These are phyloP conservation scores for Drosophila melanogaster DNA, from an alignment of 1,140 invertebrate genomes.

Conservation along the genomic window Release_6_plus_ISO1_MT NT_033779.5:5320501-5321000, in stretches of 20 bases:
- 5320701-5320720: slow-evolving; percentile 72
- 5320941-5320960: slow-evolving; percentile 90
- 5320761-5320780: slow-evolving; percentile 13
- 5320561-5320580: slow-evolving; percentile 75
- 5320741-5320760: slow-evolving; percentile 26
- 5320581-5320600: slow-evolving; percentile 88
- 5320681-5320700: slow-evolving; percentile 78
- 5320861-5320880: slow-evolving; percentile 38
- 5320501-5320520: slow-evolving; percentile 76
- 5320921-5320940: slow-evolving; percentile 29
- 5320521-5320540: slow-evolving; percentile 69
- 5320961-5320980: slow-evolving; percentile 94
- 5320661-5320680: slow-evolving; percentile 80
- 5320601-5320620: slow-evolving; percentile 84
- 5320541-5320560: slow-evolving; percentile 71
- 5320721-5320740: slow-evolving; percentile 33
- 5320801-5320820: slow-evolving; percentile 64
- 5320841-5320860: slow-evolving; percentile 56
- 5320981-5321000: slow-evolving; percentile 93
- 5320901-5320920: slow-evolving; percentile 53
- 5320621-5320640: slow-evolving; percentile 25
- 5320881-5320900: slow-evolving; percentile 57
- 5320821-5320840: slow-evolving; percentile 41
- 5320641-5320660: slow-evolving; percentile 57
- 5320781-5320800: slow-evolving; percentile 63